Evolutionary conservation across 2,888 invertebrate genomes (phyloP), one percentile per base, ranked within the genome.

Genomic region (Syrphus vitripennis): DNA sequence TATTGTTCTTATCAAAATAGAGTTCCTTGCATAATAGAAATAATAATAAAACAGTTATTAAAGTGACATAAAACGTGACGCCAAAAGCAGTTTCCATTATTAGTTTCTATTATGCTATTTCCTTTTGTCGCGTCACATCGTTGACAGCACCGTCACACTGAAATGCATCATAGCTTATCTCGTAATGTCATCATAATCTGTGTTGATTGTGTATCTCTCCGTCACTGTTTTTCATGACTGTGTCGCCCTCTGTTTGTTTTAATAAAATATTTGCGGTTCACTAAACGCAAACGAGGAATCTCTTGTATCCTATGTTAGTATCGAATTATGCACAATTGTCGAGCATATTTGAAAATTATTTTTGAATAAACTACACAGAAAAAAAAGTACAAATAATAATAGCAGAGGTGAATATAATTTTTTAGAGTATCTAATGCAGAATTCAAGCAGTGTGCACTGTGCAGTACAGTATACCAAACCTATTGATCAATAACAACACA

Each of bases 291-390:
- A 82, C 77, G 74, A n/a, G n/a, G 81, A 31, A 37, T 78, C 50
- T 26, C 24, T 50, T 26, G 14, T 21, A 82, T 77, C 86, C n/a
- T n/a, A n/a, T n/a, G n/a, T n/a, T n/a, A n/a, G n/a, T n/a, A n/a
- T n/a, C n/a, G n/a, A 86, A 86, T 86, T 86, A 86, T 82, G 50
- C 69, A 55, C 74, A 78, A 82, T 86, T 82, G 77, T 74, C 74
- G 74, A 77, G 53, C 61, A 48, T n/a, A 71, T 40, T 48, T 26
- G 24, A 77, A 86, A 34, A 70, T 80, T 86, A 63, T 77, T 72
- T n/a, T n/a, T n/a, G n/a, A n/a, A n/a, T n/a, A n/a, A 19, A 42
- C 19, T 37, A 29, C 31, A 34, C 31, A 63, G 21, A 61, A 63
- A 59, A 63, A 59, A 6, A 65, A 57, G 55, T 45, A 1, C 12